Evolutionary conservation across 2,888 invertebrate species (phyloP), one percentile per base, ranked within the genome.

Genomic region (Busseola fusca): DNA sequence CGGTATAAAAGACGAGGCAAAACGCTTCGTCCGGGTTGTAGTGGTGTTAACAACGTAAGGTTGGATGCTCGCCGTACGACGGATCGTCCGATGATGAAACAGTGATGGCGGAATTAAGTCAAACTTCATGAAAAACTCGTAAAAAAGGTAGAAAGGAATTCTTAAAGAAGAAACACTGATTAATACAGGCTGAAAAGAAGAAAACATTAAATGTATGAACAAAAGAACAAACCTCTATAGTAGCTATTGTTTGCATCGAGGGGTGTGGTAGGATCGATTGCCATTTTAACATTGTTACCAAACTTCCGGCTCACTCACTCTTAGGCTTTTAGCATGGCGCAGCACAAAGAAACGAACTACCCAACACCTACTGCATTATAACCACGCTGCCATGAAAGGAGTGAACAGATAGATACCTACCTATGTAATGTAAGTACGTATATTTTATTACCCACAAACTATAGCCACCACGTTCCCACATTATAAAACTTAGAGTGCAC

Each of bases 261-360:
- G 68, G 66, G 71, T 42, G 64, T 64, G 27, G 25, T 50, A n/a
- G 69, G 67, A 82, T 82, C 58, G 82, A 80, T 73, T 48, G 67
- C 69, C 62, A 67, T 77, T 82, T 82, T 58, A 65, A 40, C 67
- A 68, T 64, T 59, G 30, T 71, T 75, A 58, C 65, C 62, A 10
- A 74, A 74, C 63, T 62, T 75, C 83, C 80, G 76, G 64, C 72
- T 67, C 12, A 62, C 18, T 59, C 66, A 27, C 59, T 40, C 37
- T 58, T 65, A 48, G 21, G 69, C 76, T 82, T 80, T 79, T 64
- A 80, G 72, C 54, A 25, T 10, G 54, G 21, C 60, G 37, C 4
- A 40, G 37, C 64, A 64, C 37, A 65, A 58, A 70, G 56, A 25
- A 34, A 14, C 10, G 9, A 64, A 50, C 34, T 18, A 45, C n/a